Evolutionary conservation across 2,888 invertebrate species (phyloP).

Genomic region (Ormyrus rosae): DNA sequence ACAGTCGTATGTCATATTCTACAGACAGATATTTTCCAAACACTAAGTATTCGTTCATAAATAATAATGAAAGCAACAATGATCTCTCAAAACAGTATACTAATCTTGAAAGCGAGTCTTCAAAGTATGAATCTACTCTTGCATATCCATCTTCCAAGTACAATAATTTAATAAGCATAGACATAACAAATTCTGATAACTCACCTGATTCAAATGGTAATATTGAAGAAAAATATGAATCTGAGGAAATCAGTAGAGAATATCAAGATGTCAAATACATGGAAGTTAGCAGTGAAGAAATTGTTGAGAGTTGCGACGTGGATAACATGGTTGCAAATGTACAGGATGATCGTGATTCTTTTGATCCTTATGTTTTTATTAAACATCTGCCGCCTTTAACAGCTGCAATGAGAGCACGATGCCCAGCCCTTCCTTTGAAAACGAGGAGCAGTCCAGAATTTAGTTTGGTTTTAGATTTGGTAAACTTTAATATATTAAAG

Average conservation of each 20-base stretch:
- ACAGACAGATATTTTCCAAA: slow-evolving; percentile 66
- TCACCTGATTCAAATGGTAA: slow-evolving; percentile 69
- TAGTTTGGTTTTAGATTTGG: slow-evolving; percentile 83
- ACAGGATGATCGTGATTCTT: slow-evolving; percentile 85
- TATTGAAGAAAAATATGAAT: slow-evolving; percentile 66
- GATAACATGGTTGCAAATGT: slow-evolving; percentile 74
- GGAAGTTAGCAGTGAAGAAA: slow-evolving; percentile 73
- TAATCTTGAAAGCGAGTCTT: slow-evolving; percentile 61
- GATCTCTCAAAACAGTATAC: slow-evolving; percentile 63
- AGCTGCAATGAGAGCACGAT: slow-evolving; percentile 83
- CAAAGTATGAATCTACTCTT: slow-evolving; percentile 65
- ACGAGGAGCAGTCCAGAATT: slow-evolving; percentile 95
- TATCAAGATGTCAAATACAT: slow-evolving; percentile 72
- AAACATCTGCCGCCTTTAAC: slow-evolving; percentile 91
- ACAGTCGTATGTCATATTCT: slow-evolving; percentile 62
- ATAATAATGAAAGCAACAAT: slow-evolving; percentile 67
- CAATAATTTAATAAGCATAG: slow-evolving; percentile 61
- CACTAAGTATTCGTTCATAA: slow-evolving; percentile 65
- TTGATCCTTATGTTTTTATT: slow-evolving; percentile 94
- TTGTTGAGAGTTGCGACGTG: slow-evolving; percentile 72
- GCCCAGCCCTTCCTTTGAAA: slow-evolving; percentile 92
- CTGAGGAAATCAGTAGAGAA: slow-evolving; percentile 66
- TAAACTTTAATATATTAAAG: slow-evolving; percentile 53
- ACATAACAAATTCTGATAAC: slow-evolving; percentile 62
- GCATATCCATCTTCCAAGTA: slow-evolving; percentile 63